A percentile compares a stretch with the other conserved stretches of the same genome.
phyloP scores from a whole-genome alignment of 2,797 vertebrate genomes.

The Mycteria americana region DNA sequence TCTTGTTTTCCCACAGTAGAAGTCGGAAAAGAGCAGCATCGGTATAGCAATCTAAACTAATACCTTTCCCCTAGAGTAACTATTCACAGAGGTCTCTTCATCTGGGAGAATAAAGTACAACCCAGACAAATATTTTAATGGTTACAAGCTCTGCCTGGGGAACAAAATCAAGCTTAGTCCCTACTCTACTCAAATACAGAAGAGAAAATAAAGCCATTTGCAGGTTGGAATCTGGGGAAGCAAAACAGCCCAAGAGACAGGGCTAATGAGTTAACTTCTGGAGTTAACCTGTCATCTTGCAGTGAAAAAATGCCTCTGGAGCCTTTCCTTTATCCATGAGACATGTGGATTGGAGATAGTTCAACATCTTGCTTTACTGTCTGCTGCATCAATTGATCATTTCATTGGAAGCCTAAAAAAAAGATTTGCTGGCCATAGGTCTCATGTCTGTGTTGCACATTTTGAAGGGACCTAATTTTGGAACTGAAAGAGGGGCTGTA shows the following conservation, averaged over 20 bases:
- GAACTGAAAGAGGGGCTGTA: background rate
- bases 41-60: background rate
- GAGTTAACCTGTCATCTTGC: background rate
- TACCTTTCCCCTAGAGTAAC: background rate
- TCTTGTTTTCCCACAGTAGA: background rate
- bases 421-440: background rate
- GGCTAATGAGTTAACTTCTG: background rate
- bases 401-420: background rate
- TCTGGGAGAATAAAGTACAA: background rate
- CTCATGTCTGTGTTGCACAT: background rate
- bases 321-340: background rate
- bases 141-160: background rate
- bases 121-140: background rate
- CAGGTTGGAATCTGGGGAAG: background rate
- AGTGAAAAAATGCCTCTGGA: background rate
- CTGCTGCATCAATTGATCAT: background rate
- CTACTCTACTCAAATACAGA: background rate
- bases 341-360: background rate
- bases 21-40: background rate
- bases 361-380: background rate
- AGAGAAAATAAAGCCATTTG: background rate
- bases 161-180: background rate
- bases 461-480: background rate
- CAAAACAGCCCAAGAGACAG: background rate
- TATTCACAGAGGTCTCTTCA: background rate